Conservation (phyloP, 2,888 invertebrate species). For the Autographa pulchrina region DNA sequence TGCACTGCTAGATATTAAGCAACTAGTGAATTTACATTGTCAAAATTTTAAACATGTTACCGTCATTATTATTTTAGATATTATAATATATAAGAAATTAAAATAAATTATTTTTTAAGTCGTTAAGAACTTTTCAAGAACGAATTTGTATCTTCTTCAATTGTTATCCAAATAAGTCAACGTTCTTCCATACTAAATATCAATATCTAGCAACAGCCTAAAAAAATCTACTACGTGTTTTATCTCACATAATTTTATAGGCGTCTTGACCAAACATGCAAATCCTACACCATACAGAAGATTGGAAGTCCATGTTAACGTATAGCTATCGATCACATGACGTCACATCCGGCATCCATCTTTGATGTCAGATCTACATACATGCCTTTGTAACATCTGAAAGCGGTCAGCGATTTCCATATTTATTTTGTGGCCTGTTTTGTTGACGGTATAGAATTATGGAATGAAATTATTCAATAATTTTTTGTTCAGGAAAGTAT, state of each 20-base stretch:
- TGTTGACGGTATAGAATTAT: neutral
- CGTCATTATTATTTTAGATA: no score
- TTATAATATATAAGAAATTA: no score
- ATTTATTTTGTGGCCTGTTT: neutral
- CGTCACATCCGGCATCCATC: conserved; percentile 19
- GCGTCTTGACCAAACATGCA: neutral
- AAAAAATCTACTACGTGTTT: neutral
- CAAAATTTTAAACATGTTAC: no score
- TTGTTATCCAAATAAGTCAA: no score
- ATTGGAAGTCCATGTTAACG: conserved; percentile 8
- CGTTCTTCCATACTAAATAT: no score
- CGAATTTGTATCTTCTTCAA: no score
- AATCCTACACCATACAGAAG: conserved; percentile 7
- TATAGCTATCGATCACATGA: conserved; percentile 9
- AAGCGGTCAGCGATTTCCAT: conserved; percentile 3
- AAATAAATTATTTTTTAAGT: no score
- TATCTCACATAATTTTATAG: conserved; percentile 13
- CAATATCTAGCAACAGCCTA: neutral
- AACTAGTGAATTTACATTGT: no score
- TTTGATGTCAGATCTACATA: conserved; percentile 8
- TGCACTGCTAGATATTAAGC: no score
- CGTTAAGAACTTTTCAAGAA: no score
- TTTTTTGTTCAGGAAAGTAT: neutral
- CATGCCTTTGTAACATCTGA: conserved; percentile 9
- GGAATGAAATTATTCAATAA: neutral